Evolutionary conservation across 2,113 vertebrate genomes (phyloP).

Genomic region (Leucosticte australis): DNA sequence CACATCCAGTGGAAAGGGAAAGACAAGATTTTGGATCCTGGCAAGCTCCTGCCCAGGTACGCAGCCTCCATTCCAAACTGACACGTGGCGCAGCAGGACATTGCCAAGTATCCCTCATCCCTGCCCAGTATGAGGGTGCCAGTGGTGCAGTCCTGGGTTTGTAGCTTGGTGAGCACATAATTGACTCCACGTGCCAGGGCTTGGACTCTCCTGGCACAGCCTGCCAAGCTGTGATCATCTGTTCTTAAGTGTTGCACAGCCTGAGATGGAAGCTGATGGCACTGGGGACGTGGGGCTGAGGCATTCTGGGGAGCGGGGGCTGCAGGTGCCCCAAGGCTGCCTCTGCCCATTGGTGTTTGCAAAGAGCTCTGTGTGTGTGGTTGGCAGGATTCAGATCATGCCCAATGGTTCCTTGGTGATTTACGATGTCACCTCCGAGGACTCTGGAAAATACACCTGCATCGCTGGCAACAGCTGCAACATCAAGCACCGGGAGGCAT

Average conservation of each 20-base stretch:
- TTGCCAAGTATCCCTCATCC: neutral
- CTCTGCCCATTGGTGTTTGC: neutral
- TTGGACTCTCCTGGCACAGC: neutral
- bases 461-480: conserved; percentile 96
- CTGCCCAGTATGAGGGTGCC: rapidly evolving
- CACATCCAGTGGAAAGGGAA: conserved; percentile 95
- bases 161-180: neutral
- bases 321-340: neutral
- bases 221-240: neutral
- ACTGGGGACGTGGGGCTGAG: neutral
- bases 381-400: conserved; percentile 90
- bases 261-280: neutral
- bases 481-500: conserved; percentile 87
- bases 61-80: neutral
- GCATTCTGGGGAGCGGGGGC: neutral
- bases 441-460: conserved; percentile 92
- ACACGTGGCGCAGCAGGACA: rapidly evolving
- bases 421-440: conserved; percentile 84
- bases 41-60: conserved; percentile 81
- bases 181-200: rapidly evolving
- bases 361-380: neutral
- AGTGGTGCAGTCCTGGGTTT: rapidly evolving
- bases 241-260: neutral
- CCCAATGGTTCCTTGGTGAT: conserved; percentile 92
- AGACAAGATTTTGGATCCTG: conserved; percentile 85